A percentile compares a stretch with the other conserved stretches of the same genome.
Conservation (phyloP, 2,797 vertebrate species). For the Coreius guichenoti region DNA sequence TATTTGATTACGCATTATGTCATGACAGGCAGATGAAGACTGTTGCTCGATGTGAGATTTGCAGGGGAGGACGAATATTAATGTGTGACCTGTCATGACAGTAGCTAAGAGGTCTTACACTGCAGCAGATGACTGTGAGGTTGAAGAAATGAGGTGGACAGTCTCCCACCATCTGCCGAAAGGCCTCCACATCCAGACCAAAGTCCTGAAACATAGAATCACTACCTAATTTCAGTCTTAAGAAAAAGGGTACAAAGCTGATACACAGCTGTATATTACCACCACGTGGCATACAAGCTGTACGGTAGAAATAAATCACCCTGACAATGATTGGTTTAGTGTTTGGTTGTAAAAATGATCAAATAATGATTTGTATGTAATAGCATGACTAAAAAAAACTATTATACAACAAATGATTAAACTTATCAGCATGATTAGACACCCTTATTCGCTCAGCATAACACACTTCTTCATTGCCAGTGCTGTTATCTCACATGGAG, state of each 20-base stretch:
- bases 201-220: slow-evolving; percentile 83
- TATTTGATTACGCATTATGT: background rate
- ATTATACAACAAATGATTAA: background rate
- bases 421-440: background rate
- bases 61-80: background rate
- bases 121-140: slow-evolving; percentile 90
- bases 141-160: slow-evolving; percentile 88
- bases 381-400: background rate
- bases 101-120: slow-evolving; percentile 76
- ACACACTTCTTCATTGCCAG: background rate
- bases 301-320: background rate
- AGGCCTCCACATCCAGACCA: slow-evolving; percentile 87
- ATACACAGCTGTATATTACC: background rate
- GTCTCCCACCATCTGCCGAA: slow-evolving; percentile 86
- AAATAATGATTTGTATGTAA: background rate
- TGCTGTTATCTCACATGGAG: background rate
- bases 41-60: background rate
- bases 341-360: background rate
- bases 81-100: background rate
- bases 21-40: background rate
- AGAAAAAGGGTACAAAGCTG: background rate
- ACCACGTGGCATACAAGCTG: background rate
- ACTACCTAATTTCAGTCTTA: background rate
- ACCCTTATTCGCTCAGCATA: background rate
- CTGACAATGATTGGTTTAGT: background rate